Evolutionary conservation across 2,113 vertebrate species (phyloP).

Genomic region (Electrona antarctica): DNA sequence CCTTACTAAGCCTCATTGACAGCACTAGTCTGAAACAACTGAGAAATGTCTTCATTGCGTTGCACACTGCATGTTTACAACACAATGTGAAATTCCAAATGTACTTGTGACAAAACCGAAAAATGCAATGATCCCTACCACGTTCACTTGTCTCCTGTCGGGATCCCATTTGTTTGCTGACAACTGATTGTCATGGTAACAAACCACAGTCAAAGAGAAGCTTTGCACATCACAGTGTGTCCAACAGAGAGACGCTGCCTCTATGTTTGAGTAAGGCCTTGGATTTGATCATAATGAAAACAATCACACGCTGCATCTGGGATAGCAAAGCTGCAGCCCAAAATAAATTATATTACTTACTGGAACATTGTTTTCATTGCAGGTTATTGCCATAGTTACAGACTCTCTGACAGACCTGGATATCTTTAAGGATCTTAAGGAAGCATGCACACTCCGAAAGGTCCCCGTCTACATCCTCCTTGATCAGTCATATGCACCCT

Average conservation of each 20-base stretch:
- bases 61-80: conserved; percentile 26
- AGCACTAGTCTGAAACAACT: conserved; percentile 45
- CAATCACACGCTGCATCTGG: conserved; percentile 55
- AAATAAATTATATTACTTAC: conserved; percentile 63
- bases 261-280: conserved; percentile 62
- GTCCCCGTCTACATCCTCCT: conserved; percentile 95
- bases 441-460: conserved; percentile 80
- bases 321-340: conserved; percentile 44
- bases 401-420: conserved; percentile 95
- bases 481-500: conserved; percentile 82
- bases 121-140: conserved; percentile 35
- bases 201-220: conserved; percentile 64
- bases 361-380: conserved; percentile 66
- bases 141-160: conserved; percentile 47
- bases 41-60: conserved; percentile 34
- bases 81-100: conserved; percentile 57
- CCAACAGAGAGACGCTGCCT: conserved; percentile 45
- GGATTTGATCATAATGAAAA: conserved; percentile 66
- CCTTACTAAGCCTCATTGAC: conserved; percentile 35
- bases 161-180: conserved; percentile 72
- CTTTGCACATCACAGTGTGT: conserved; percentile 59
- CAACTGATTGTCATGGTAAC: conserved; percentile 71
- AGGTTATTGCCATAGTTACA: conserved; percentile 97
- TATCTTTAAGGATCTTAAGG: conserved; percentile 92
- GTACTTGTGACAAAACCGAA: conserved; percentile 26